A percentile compares a stretch with the other conserved stretches of the same genome.
Conservation (phyloP, 2,113 vertebrate species). For the Macquaria ambigua region DNA sequence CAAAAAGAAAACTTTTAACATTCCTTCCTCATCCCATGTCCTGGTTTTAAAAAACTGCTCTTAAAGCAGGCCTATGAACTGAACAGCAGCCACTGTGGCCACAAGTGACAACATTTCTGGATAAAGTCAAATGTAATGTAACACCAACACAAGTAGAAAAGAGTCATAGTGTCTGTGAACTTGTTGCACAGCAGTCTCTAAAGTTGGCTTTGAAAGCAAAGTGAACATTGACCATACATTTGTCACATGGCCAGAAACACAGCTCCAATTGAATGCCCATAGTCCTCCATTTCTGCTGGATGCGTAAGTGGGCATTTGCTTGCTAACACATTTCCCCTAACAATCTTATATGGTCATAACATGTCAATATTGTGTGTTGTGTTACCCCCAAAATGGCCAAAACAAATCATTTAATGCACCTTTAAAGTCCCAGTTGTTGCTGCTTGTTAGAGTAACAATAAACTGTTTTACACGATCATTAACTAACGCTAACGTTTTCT, state of each 20-base stretch:
- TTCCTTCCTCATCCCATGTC: background rate
- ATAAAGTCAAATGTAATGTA: background rate
- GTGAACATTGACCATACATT: background rate
- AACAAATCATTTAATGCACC: background rate
- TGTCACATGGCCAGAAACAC: background rate
- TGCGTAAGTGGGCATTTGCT: background rate
- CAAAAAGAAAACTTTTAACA: no score
- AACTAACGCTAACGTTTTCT: no score
- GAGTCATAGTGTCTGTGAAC: background rate
- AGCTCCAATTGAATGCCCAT: background rate
- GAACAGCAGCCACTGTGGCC: background rate
- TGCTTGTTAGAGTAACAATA: background rate
- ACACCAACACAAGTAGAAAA: background rate
- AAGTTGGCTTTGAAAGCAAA: background rate
- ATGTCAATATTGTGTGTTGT: background rate
- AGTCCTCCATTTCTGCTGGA: no score
- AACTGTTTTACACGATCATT: no score
- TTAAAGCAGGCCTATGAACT: background rate
- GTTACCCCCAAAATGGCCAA: background rate
- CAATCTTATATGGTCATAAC: no score
- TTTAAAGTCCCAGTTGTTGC: background rate
- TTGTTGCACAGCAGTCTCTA: background rate
- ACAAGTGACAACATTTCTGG: no score
- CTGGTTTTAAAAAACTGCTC: background rate
- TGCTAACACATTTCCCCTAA: background rate